Percentiles rank a stretch among this genome's conserved stretches.
Conservation (phyloP, 2,797 vertebrate genomes). For the Pangasius mekongensis region DNA sequence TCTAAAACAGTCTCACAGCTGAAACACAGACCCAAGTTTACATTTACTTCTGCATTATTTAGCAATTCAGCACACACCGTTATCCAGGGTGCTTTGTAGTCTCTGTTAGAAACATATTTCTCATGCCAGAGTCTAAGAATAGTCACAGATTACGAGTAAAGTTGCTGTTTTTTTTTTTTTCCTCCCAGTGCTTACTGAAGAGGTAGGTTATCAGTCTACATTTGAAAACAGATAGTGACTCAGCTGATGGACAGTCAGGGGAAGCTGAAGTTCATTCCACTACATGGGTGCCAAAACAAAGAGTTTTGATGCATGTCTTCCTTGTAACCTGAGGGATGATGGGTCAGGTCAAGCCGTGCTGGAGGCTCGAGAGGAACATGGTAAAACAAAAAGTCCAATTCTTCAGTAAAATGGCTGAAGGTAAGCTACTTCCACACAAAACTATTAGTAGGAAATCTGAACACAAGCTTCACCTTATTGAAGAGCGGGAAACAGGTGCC, state of each 20-base stretch:
- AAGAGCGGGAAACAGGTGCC: constrained; percentile 9
- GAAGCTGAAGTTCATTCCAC: background rate
- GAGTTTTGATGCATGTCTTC: background rate
- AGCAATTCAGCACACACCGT: background rate
- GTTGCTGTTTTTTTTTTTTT: background rate
- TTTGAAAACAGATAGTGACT: background rate
- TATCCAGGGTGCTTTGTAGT: background rate
- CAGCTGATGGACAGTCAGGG: background rate
- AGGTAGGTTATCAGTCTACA: background rate
- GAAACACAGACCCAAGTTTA: background rate
- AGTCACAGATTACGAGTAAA: background rate
- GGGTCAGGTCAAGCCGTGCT: background rate
- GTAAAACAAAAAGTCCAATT: background rate
- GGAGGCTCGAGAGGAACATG: background rate
- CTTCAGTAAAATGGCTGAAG: background rate
- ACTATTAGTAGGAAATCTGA: background rate
- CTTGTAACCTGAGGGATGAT: background rate
- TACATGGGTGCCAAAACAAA: background rate
- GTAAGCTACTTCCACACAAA: background rate
- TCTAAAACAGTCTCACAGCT: background rate
- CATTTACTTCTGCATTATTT: background rate
- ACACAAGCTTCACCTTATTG: background rate
- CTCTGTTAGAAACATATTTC: background rate
- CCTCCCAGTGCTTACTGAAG: background rate
- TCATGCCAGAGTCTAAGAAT: background rate